These are phyloP conservation scores for Shargacucullia verbasci DNA, from an alignment of 2,888 invertebrate genomes.

Conservation along the genomic window DNA sequence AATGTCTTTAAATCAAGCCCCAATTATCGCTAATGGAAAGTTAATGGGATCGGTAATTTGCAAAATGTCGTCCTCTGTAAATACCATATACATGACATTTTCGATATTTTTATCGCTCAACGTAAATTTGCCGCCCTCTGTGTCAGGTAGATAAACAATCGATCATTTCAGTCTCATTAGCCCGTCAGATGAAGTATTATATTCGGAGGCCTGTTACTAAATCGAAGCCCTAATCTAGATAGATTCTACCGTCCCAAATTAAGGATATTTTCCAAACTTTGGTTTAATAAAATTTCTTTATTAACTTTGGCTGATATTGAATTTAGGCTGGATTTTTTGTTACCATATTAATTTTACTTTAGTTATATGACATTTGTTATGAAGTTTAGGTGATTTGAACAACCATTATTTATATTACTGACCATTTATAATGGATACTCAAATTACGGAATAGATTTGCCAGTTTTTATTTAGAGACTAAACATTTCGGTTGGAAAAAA, in stretches of 20 bases:
- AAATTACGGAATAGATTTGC: too few species aligned
- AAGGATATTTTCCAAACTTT: slow-evolving; percentile 28
- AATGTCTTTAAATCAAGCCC: slow-evolving; percentile 55
- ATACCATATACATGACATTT: slow-evolving; percentile 78
- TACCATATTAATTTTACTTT: slow-evolving; percentile 1
- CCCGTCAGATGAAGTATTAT: slow-evolving; percentile 30
- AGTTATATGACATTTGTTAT: too few species aligned
- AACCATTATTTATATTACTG: too few species aligned
- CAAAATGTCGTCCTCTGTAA: slow-evolving; percentile 83
- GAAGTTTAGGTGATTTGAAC: too few species aligned
- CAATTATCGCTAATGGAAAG: slow-evolving; percentile 85
- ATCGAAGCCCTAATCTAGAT: slow-evolving; percentile 45
- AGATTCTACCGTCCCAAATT: slow-evolving; percentile 30
- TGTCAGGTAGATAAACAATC: slow-evolving; percentile 44
- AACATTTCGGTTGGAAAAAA: too few species aligned
- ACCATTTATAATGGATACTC: too few species aligned
- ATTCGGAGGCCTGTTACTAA: slow-evolving; percentile 34
- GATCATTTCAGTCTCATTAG: slow-evolving; percentile 56
- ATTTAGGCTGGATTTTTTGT: slow-evolving; percentile 17
- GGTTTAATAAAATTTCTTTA: slow-evolving; percentile 41
- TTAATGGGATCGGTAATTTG: slow-evolving; percentile 86
- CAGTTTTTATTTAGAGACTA: too few species aligned
- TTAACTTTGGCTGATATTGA: slow-evolving; percentile 32
- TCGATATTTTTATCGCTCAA: slow-evolving; percentile 66
- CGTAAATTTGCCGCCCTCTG: slow-evolving; percentile 60